These are phyloP conservation scores for Anisognathus igniventris DNA, from an alignment of 2,797 vertebrate species.

Conservation along the genomic window DNA sequence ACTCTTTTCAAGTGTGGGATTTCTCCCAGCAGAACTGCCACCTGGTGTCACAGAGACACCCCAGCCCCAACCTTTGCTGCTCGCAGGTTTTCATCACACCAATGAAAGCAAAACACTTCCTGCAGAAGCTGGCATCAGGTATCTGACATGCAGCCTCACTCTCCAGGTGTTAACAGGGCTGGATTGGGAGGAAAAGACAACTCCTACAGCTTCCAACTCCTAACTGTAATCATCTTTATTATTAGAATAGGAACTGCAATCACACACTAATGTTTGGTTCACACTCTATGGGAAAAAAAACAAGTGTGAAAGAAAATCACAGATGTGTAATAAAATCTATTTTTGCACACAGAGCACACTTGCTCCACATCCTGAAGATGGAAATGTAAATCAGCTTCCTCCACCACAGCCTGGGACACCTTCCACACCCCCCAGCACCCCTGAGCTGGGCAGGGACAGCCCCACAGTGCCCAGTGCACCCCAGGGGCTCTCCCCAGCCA, in stretches of 20 bases:
- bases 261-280: neutral
- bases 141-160: neutral
- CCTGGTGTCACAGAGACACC: neutral
- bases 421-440: neutral
- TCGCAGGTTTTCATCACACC: neutral
- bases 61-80: neutral
- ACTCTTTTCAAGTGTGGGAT: neutral
- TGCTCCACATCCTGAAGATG: neutral
- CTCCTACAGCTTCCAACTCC: neutral
- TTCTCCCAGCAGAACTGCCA: neutral
- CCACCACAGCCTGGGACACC: neutral
- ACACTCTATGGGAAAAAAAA: neutral
- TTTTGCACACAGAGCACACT: neutral
- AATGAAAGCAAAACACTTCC: neutral
- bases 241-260: neutral
- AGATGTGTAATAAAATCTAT: neutral
- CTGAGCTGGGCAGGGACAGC: accelerated
- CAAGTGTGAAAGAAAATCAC: neutral
- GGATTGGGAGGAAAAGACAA: neutral
- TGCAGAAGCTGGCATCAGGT: neutral
- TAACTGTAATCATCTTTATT: neutral
- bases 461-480: neutral
- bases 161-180: neutral
- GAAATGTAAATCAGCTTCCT: neutral
- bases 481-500: accelerated